Base-by-base conservation (phyloP, 2,797 vertebrate genomes). In the Eulemur mongoz region DNA sequence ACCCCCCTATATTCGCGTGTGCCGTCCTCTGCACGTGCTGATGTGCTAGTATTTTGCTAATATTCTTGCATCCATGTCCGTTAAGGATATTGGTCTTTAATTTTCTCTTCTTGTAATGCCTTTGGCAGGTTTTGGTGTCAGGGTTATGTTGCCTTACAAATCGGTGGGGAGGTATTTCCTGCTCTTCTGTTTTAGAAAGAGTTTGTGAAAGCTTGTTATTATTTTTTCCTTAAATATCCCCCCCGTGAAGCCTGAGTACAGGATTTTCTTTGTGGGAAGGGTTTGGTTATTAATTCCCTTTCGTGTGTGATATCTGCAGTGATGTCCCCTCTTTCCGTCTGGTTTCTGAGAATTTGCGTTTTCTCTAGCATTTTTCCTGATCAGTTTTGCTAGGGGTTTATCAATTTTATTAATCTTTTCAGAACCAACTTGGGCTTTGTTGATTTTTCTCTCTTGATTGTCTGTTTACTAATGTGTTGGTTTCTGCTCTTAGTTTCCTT, bases 1-100 rank as follows among this genome's bases (percentile, higher is more conserved):
- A 22, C 12, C 23, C 22, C 35, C 15, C 3, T 9, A 7, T 43
- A 8, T 7, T 27, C 12, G 0, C 11, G 12, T 4, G 13, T 7
- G 2, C 7, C 0, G 7, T 1, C 15, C 6, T 84, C 57, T n/a
- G 20, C 17, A 6, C 61, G 45, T 67, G 48, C 35, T 63, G 0
- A 79, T 40, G n/a, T 18, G 43, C 45, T 72, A 8, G 18, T 40
- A 11, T 18, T 84, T 79, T 30, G 18, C 20, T 32, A 9, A 69
- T 20, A 63, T 59, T 57, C 92, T 70, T 57, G 2, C 8, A 2
- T 57, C 9, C 3, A 4, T 12, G 50, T 76, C 43, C 35, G 5
- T 11, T 32, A 48, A 50, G 69, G 76, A 30, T 1, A 7, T 0
- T 12, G 10, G n/a, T 5, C 54, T 82, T 3, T 20, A 17, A 2